Conservation (phyloP, 2,797 vertebrate genomes). For the Podarcis siculus region DNA sequence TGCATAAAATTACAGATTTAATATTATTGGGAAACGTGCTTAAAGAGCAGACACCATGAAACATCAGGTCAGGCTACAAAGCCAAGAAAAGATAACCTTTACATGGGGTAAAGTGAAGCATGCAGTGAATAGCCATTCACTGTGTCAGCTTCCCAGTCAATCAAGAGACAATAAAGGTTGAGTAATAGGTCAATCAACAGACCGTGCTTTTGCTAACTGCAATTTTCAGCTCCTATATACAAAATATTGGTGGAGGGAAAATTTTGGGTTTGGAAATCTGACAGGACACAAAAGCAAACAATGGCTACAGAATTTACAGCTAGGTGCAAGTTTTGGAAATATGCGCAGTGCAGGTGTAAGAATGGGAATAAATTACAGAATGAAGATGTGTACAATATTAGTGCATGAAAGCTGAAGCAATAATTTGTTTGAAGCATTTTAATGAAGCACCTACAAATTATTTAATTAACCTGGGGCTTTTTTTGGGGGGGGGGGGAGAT, state of each 20-base stretch:
- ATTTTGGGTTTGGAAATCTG: background rate
- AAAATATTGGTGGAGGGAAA: background rate
- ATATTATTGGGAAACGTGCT: background rate
- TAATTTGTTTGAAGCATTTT: background rate
- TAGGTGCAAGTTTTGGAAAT: background rate
- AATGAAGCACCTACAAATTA: background rate
- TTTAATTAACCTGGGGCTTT: background rate
- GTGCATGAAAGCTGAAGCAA: background rate
- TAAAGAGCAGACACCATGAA: background rate
- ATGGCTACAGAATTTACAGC: background rate
- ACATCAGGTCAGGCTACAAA: background rate
- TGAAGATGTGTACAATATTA: background rate
- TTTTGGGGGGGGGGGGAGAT: background rate
- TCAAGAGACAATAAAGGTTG: slow-evolving; percentile 19
- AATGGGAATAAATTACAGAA: background rate
- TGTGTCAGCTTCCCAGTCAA: background rate
- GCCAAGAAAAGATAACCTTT: slow-evolving; percentile 26
- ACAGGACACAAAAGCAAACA: background rate
- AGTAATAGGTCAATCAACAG: background rate
- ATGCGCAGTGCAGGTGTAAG: background rate
- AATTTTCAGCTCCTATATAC: background rate
- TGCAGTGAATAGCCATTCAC: slow-evolving; percentile 1
- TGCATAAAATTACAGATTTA: background rate
- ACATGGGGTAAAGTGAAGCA: background rate
- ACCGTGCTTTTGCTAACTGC: background rate